Percentiles rank a stretch among this genome's conserved stretches.
Evolutionary conservation across 2,888 invertebrate species (phyloP).

Genomic region (Campoplex capitator): DNA sequence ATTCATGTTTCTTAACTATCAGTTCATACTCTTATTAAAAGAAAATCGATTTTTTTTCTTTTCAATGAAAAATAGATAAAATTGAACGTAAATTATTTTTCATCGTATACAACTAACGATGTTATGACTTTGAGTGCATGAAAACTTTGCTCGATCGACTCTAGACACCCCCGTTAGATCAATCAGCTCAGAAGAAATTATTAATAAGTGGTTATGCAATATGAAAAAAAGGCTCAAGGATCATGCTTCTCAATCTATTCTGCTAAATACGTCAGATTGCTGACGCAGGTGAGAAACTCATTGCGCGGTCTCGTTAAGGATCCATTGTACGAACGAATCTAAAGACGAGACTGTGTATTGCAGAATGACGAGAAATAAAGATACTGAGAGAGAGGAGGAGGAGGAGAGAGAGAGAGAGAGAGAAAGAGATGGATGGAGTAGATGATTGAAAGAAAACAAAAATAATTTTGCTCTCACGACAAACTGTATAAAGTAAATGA

Average conservation of each 20-base stretch:
- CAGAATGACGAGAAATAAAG: slow-evolving; percentile 15
- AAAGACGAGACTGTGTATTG: slow-evolving; percentile 28
- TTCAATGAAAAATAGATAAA: background rate
- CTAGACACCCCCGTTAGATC: background rate
- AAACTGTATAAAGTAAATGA: slow-evolving; percentile 10
- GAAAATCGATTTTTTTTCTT: background rate
- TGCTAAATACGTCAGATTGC: slow-evolving; percentile 33
- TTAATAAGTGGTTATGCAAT: slow-evolving; percentile 43
- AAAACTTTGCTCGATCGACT: slow-evolving; percentile 48
- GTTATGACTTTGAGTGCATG: background rate
- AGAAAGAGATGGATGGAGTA: background rate
- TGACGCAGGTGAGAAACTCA: slow-evolving; percentile 43
- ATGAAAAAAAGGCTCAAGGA: slow-evolving; percentile 35
- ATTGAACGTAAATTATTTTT: background rate
- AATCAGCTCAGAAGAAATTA: slow-evolving; percentile 26
- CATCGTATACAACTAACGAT: background rate
- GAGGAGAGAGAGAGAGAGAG: slow-evolving; percentile 5
- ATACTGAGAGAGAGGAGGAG: slow-evolving; percentile 19
- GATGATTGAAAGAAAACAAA: background rate
- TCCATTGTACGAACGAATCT: slow-evolving; percentile 54
- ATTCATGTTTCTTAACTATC: slow-evolving; percentile 27
- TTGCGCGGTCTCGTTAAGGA: slow-evolving; percentile 56
- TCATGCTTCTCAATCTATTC: slow-evolving; percentile 32
- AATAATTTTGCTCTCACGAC: slow-evolving; percentile 27
- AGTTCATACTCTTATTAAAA: slow-evolving; percentile 10